A percentile compares a stretch with the other conserved stretches of the same genome.
Conservation (phyloP, 2,888 invertebrate species). For the Oegoconia quadripuncta region DNA sequence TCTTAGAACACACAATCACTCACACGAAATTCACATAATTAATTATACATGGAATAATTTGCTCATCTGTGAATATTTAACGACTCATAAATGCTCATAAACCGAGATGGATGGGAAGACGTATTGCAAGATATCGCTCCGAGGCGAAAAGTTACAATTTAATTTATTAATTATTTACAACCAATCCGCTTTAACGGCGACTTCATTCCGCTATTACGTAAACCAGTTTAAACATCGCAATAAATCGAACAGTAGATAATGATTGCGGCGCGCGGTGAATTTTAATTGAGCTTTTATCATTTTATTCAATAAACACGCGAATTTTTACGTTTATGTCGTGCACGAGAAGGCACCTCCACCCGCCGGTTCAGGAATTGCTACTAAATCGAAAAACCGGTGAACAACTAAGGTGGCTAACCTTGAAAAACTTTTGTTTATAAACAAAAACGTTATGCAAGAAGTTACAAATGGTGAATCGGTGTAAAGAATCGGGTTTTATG, state of each 20-base stretch:
- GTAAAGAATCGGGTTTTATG: constrained; percentile 70
- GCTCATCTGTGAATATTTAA: constrained; percentile 31
- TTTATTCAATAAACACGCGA: constrained; percentile 24
- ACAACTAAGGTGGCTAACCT: constrained; percentile 55
- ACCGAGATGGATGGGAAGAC: constrained; percentile 28
- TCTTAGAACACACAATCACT: constrained; percentile 11
- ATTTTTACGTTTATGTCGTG: constrained; percentile 10
- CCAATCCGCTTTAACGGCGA: constrained; percentile 36
- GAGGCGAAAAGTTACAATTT: constrained; percentile 28
- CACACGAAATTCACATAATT: constrained; percentile 21
- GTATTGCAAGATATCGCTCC: constrained; percentile 33
- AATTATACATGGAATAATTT: constrained; percentile 29
- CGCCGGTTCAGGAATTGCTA: constrained; percentile 43
- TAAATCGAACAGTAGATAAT: constrained; percentile 37
- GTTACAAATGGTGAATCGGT: constrained; percentile 54
- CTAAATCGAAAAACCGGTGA: constrained; percentile 42
- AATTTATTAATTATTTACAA: constrained; percentile 48
- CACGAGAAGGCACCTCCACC: constrained; percentile 34
- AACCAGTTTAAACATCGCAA: constrained; percentile 31
- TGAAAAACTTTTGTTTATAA: constrained; percentile 75
- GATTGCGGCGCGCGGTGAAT: constrained; percentile 42
- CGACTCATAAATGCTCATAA: constrained; percentile 35
- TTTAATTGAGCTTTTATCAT: constrained; percentile 40
- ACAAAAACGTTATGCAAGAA: constrained; percentile 76
- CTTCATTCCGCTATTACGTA: constrained; percentile 19